Base-by-base conservation (phyloP, 2,797 vertebrate genomes). In the Gymnoscopelus braueri region DNA sequence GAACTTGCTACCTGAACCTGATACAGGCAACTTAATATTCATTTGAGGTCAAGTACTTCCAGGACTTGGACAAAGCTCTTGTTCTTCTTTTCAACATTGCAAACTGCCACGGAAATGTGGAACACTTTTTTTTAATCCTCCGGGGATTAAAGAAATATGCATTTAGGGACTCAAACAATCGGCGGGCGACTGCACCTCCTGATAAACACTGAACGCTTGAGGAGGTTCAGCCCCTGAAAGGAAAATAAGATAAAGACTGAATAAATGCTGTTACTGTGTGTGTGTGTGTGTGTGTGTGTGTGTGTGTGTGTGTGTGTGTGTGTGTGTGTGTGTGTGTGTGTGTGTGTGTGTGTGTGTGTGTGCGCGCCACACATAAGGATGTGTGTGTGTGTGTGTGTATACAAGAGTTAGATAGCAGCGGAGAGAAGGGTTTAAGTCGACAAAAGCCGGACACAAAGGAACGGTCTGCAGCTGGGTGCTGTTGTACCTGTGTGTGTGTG, bases 131-230 rank as follows among this genome's bases (percentile, higher is more conserved):
- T 84, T 74, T 88, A 90, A 91, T 91, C 87, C 89, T 32, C 12
- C 2, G 66, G 74, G 84, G 89, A 90, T 89, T 91, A 85, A 86
- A 83, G 82, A 86, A 84, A 82, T 83, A 69, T 85, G 84, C 70
- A 75, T 87, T 85, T 82, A 87, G 68, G 78, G 75, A 71, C 80
- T 84, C 84, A 80, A 85, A 91, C 87, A 88, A 88, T 89, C 67
- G 73, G 13, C 55, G 3, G 15, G 72, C 77, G 72, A 78, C 84
- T 83, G 86, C 82, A 78, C 74, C 79, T 78, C 67, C 72, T 29
- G 79, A 91, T 91, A 84, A 91, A 87, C 69, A 81, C 76, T 84
- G 60, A 87, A 87, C 56, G 84, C 80, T 85, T 88, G 74, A 89
- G 73, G 58, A 85, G 81, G 80, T 85, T 61, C 77, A 74, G 78